Base-by-base conservation (phyloP, 2,888 invertebrate species). In the Perizoma flavofasciatum region DNA sequence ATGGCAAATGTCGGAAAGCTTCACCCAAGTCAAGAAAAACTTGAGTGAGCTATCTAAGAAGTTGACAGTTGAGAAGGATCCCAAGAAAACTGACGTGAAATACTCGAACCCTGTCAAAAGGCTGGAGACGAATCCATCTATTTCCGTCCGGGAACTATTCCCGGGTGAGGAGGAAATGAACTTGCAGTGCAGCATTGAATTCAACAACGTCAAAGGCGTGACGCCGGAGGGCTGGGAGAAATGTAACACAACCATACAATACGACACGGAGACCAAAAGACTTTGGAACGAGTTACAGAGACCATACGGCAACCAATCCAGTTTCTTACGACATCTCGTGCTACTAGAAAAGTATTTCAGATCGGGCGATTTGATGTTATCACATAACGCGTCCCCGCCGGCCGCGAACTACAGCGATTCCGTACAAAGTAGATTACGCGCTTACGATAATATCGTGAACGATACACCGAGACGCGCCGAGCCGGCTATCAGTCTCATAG, bases 171-270 rank as follows among this genome's bases (percentile, higher is more conserved):
- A 97, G 73, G 96, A 97, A 76, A 93, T 97, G 92, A 95, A 95
- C 55, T 84, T 97, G 10, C 94, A 95, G 43, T 96, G 95, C 34
- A 95, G 94, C 73, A 93, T 96, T 50, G 96, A 97, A 50, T 97
- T 97, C 64, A 93, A 93, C 43, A 95, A 94, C 61, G 93, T 94
- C 0, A 94, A 94, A 71, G 96, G 95, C 0, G 93, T 95, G 0
- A 96, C 96, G 0, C 96, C 96, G 0, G 96, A 96, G 73, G 96
- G 96, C 0, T 97, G 97, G 97, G 96, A 97, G 70, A 96, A 96
- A 63, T 96, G 96, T 68, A 94, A 94, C 66, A 94, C 96, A 0
- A 94, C 95, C 72, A 94, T 97, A 54, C 97, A 97, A 73, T 97
- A 96, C 67, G 97, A 97, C 73, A 92, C 93, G 9, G 96, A 96